A percentile compares a stretch with the other conserved stretches of the same genome.
These are phyloP conservation scores for Drosophila pegasa DNA, from an alignment of 2,888 invertebrate species.

Conservation along the genomic window DNA sequence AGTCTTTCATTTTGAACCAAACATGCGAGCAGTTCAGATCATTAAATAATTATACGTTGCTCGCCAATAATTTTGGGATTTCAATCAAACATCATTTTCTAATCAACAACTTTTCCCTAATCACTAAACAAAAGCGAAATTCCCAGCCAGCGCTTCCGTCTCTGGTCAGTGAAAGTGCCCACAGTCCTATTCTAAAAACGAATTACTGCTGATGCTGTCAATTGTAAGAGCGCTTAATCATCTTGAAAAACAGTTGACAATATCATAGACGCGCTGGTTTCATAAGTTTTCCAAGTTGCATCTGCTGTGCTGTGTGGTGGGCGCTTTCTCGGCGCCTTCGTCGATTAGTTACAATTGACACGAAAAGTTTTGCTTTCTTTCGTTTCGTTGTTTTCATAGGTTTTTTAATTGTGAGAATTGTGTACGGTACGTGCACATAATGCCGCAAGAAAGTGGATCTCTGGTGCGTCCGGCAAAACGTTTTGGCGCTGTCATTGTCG, in stretches of 20 bases:
- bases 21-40: constrained; percentile 38
- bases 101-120: constrained; percentile 64
- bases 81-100: constrained; percentile 62
- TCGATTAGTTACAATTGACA: constrained; percentile 80
- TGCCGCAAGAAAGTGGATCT: constrained; percentile 65
- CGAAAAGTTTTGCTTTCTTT: constrained; percentile 64
- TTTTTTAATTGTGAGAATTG: constrained; percentile 79
- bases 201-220: constrained; percentile 56
- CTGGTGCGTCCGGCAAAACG: constrained; percentile 58
- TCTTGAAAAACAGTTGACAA: constrained; percentile 76
- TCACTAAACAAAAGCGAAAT: constrained; percentile 38
- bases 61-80: constrained; percentile 44
- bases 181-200: constrained; percentile 64
- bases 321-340: constrained; percentile 75
- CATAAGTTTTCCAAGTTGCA: constrained; percentile 63
- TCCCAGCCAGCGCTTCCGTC: constrained; percentile 35
- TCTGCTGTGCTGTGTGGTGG: constrained; percentile 41
- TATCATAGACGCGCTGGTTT: constrained; percentile 44
- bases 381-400: constrained; percentile 60
- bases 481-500: constrained; percentile 72
- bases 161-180: constrained; percentile 63
- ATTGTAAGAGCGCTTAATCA: constrained; percentile 67
- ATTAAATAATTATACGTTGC: constrained; percentile 56
- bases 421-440: constrained; percentile 53
- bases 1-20: constrained; percentile 34